Percentiles rank a stretch among this genome's conserved stretches.
These are phyloP conservation scores for Epinotia nisella DNA, from an alignment of 2,888 invertebrate species.

Conservation along the genomic window DNA sequence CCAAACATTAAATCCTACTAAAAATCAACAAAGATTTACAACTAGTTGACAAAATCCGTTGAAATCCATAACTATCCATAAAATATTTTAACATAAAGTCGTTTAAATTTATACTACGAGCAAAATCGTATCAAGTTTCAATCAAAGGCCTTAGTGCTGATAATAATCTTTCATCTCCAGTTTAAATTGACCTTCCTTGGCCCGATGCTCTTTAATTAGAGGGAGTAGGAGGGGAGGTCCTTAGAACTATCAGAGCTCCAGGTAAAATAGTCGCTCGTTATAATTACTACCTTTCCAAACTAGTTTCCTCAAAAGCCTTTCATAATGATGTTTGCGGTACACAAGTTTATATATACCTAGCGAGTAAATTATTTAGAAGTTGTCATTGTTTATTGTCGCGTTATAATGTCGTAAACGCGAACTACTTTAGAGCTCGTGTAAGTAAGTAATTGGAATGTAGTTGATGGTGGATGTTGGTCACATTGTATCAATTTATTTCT, in stretches of 20 bases:
- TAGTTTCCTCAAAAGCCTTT: conserved; percentile 57
- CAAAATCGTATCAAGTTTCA: conserved; percentile 66
- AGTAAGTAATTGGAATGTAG: conserved; percentile 6
- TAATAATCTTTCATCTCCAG: conserved; percentile 56
- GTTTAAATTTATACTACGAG: conserved; percentile 50
- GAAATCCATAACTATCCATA: conserved; percentile 39
- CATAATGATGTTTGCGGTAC: conserved; percentile 55
- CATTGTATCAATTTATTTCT: no score
- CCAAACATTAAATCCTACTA: conserved; percentile 38
- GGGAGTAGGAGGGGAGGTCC: conserved; percentile 47
- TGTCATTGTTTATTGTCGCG: conserved; percentile 37
- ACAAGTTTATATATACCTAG: conserved; percentile 45
- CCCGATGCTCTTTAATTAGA: conserved; percentile 26
- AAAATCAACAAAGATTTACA: conserved; percentile 39
- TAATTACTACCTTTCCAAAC: conserved; percentile 59
- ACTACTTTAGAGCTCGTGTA: conserved; percentile 18
- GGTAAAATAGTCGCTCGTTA: conserved; percentile 52
- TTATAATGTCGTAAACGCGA: conserved; percentile 33
- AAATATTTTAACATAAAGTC: conserved; percentile 37
- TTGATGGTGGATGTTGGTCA: neutral
- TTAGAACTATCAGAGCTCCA: conserved; percentile 52
- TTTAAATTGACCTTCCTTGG: conserved; percentile 41
- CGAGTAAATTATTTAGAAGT: conserved; percentile 47
- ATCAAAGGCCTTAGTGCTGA: conserved; percentile 62
- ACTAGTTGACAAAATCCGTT: conserved; percentile 16